Percentiles rank a stretch among this genome's conserved stretches.
phyloP scores from a whole-genome alignment of 2,113 vertebrate genomes.

The Cyanistes caeruleus region DNA sequence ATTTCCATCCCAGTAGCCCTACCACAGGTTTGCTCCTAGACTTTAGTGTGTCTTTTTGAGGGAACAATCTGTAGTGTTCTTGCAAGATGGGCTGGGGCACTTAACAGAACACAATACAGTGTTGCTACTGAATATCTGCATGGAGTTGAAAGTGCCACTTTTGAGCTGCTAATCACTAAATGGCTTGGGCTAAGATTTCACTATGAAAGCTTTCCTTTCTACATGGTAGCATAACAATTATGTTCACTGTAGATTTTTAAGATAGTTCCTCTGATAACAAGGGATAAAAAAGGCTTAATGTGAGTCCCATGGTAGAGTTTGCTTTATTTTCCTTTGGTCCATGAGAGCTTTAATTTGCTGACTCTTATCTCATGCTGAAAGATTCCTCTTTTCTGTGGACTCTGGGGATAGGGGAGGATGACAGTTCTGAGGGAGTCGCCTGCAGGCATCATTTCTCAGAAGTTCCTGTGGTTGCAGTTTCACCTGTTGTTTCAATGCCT shows the following conservation, averaged over 20 bases:
- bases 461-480: not conserved
- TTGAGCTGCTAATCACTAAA: not conserved
- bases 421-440: slow-evolving; percentile 2
- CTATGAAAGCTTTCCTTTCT: slow-evolving; percentile 12
- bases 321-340: slow-evolving; percentile 37
- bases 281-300: not conserved
- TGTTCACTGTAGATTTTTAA: not conserved
- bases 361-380: slow-evolving; percentile 13
- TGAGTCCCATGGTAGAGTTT: not conserved
- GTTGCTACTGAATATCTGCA: not conserved
- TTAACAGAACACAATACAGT: not conserved
- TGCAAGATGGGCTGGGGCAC: not conserved
- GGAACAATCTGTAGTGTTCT: not conserved
- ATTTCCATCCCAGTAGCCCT: not conserved
- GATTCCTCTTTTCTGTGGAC: not conserved
- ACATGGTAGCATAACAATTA: not conserved
- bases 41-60: not conserved
- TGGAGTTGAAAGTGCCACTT: not conserved
- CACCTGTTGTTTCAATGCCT: slow-evolving; percentile 27
- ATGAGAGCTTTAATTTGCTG: slow-evolving; percentile 40
- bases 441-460: slow-evolving; percentile 32
- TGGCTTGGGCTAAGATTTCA: not conserved
- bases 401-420: not conserved
- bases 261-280: not conserved
- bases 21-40: not conserved